Percentiles rank a stretch among this genome's conserved stretches.
phyloP scores from a whole-genome alignment of 2,797 vertebrate genomes.

The Mycteria americana region DNA sequence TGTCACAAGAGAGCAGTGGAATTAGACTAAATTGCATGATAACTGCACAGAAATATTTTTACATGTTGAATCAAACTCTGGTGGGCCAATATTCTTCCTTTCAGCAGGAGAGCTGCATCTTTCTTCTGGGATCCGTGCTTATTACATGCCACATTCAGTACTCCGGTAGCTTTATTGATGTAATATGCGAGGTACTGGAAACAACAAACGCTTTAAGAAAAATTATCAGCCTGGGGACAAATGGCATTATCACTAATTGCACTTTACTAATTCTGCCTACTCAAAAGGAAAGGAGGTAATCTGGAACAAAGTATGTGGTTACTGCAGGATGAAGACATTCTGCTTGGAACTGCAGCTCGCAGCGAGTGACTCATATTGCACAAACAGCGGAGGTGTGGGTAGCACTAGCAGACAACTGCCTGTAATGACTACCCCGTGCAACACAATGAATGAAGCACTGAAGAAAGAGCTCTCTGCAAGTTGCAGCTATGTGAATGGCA shows the following conservation, averaged over 20 bases:
- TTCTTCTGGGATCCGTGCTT: neutral
- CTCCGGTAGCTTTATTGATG: neutral
- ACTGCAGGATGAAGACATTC: conserved; percentile 4
- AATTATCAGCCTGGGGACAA: conserved; percentile 16
- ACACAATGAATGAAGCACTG: conserved; percentile 1
- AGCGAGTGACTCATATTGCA: conserved; percentile 1
- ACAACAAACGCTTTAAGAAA: neutral
- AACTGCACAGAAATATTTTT: neutral
- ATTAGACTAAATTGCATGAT: neutral
- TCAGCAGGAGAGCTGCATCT: neutral
- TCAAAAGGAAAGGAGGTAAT: neutral
- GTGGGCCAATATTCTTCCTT: neutral
- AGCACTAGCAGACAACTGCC: conserved; percentile 2
- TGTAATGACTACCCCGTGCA: neutral
- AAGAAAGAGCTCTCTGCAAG: neutral
- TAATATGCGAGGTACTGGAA: neutral
- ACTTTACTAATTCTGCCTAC: conserved; percentile 19
- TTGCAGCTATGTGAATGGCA: neutral
- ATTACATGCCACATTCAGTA: neutral
- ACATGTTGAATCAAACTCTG: neutral
- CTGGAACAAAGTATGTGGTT: conserved; percentile 6
- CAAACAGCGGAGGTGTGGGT: conserved; percentile 9
- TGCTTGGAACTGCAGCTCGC: neutral
- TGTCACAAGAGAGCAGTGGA: neutral
- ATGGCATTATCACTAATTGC: conserved; percentile 5